Base-by-base conservation (phyloP, 2,797 vertebrate species). In the Mastacembelus armatus region DNA sequence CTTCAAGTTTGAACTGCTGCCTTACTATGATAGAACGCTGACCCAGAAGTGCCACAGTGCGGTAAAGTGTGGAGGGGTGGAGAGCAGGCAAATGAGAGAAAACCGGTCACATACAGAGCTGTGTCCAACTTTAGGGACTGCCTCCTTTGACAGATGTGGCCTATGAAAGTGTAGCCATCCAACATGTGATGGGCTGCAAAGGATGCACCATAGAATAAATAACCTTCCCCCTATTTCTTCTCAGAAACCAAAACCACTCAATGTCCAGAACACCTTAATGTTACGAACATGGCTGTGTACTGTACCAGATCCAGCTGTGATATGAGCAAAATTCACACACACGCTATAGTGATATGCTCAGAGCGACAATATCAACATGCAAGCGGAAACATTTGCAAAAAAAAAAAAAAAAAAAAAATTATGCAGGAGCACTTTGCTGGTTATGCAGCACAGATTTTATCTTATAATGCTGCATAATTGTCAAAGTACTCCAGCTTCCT, bases 41-140 rank as follows among this genome's bases (percentile, higher is more conserved):
- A 82, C 65, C 73, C 71, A 77, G 56, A 85, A 69, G 71, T 65
- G 78, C 82, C 69, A 27, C 36, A 12, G 65, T 50, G 55, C 71
- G 65, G 39, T 50, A 57, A 71, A 44, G 61, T 68, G 55, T 44
- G 42, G 67, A 72, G 42, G 33, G 38, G 39, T 14, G 45, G 66
- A 54, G 42, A 26, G 59, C 64, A 73, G 60, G 78, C 40, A 82
- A 66, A 74, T 65, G 58, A 50, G 59, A 59, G 55, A 18, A 33
- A 60, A 40, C 33, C 35, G 64, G 49, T 32, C 33, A 10, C 30
- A 36, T 12, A 16, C 50, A 62, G 57, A 60, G 21, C 33, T 16
- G 48, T 14, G 40, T 35, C 16, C 63, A 45, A 29, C 36, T 39
- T 73, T 18, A 47, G 43, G 21, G 38, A 5, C 22, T 19, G 30